A percentile compares a stretch with the other conserved stretches of the same genome.
Conservation (phyloP, 2,797 vertebrate species). For the Miichthys miiuy region DNA sequence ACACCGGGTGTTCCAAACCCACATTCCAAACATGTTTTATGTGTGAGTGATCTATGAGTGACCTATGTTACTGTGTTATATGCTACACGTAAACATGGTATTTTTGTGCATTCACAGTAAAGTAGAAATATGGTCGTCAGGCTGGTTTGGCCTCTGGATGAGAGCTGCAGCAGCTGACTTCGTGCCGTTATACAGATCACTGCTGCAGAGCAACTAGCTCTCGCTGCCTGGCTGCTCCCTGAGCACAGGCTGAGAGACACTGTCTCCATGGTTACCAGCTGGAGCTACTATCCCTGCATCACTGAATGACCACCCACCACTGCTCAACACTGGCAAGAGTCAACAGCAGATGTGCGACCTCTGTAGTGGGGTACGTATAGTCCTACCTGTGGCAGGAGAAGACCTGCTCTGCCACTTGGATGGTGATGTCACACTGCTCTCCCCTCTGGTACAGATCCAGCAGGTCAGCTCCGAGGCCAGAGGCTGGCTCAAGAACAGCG, state of each 20-base stretch:
- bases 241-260: slow-evolving; percentile 50
- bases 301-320: slow-evolving; percentile 45
- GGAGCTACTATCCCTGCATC: slow-evolving; percentile 61
- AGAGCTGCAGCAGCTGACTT: slow-evolving; percentile 40
- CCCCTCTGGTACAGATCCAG: slow-evolving; percentile 88
- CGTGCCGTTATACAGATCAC: slow-evolving; percentile 48
- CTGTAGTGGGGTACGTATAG: neutral
- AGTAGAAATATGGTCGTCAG: neutral
- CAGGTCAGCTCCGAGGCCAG: slow-evolving; percentile 90
- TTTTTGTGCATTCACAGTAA: neutral
- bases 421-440: slow-evolving; percentile 90
- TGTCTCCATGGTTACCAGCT: slow-evolving; percentile 80
- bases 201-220: slow-evolving; percentile 45
- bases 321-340: slow-evolving; percentile 16
- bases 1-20: no score
- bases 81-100: neutral
- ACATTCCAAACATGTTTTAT: no score
- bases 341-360: slow-evolving; percentile 31
- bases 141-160: slow-evolving; percentile 8
- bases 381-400: slow-evolving; percentile 94
- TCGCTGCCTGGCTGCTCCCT: slow-evolving; percentile 36
- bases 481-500: slow-evolving; percentile 85
- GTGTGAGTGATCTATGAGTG: no score
- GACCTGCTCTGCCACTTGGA: slow-evolving; percentile 88
- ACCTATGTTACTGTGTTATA: neutral